A percentile compares a stretch with the other conserved stretches of the same genome.
These are phyloP conservation scores for Periphyllus acericola DNA, from an alignment of 2,888 invertebrate genomes.

Conservation along the genomic window DNA sequence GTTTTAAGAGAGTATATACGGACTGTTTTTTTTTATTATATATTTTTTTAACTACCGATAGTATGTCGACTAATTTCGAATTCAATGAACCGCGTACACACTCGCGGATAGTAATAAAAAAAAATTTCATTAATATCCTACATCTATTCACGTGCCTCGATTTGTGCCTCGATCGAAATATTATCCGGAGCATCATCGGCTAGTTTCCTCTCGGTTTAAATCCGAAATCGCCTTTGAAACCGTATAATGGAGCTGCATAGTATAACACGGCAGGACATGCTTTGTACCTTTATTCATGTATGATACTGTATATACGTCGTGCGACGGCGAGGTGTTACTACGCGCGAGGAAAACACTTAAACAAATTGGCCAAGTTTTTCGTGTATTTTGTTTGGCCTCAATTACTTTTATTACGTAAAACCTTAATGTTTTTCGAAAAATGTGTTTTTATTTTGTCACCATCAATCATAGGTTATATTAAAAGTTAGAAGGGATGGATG, in stretches of 20 bases:
- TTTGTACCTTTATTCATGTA: too few species aligned
- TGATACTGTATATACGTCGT: background rate
- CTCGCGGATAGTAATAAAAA: background rate
- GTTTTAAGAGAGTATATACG: background rate
- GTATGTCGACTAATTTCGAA: conserved; percentile 37
- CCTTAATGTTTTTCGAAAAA: conserved; percentile 42
- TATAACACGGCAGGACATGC: too few species aligned
- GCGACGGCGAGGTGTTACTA: background rate
- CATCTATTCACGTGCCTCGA: background rate
- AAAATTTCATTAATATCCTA: background rate
- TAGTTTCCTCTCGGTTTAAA: background rate
- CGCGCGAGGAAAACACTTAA: conserved; percentile 53
- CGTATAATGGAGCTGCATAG: background rate
- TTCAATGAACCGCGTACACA: conserved; percentile 32
- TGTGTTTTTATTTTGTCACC: conserved; percentile 55
- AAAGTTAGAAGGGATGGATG: conserved; percentile 47
- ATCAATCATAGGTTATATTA: conserved; percentile 49
- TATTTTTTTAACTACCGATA: conserved; percentile 45
- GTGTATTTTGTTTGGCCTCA: conserved; percentile 41
- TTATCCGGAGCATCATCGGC: background rate
- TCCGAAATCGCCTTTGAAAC: conserved; percentile 28
- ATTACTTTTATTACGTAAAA: conserved; percentile 50
- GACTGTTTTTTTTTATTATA: background rate
- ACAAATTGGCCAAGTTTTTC: conserved; percentile 52
- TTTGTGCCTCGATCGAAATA: background rate